Base-by-base conservation (phyloP, 2,888 invertebrate genomes). In the Pyrrhosoma nymphula region DNA sequence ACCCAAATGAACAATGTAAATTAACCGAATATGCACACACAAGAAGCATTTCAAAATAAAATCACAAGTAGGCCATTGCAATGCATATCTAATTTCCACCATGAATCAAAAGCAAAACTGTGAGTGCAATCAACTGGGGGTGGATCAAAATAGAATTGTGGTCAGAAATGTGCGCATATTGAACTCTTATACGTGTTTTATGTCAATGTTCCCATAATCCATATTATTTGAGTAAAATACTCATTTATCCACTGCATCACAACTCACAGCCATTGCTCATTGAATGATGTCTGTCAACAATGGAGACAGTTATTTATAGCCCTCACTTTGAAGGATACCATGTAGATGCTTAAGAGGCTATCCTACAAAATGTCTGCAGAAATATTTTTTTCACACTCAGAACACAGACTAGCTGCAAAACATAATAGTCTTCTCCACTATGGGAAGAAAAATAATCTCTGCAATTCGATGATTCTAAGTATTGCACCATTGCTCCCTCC, bases 201-300 rank as follows among this genome's bases (percentile, higher is more conserved):
- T 93, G 82, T 82, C 82, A 47, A 69, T 93, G 69, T 69, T 93
- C 93, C 47, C 47, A 47, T 39, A 69, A n/a, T 47, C 47, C 26
- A 93, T 63, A 39, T 63, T 69, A 75, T 47, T n/a, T 69, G 89
- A 82, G 82, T 82, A 82, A 82, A 82, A 35, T 35, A 82, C 82
- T 82, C 82, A 35, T 69, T 39, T 39, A 20, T 69, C n/a, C 39
- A 63, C 35, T 93, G 69, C 93, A 93, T 93, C 63, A 93, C 75
- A 47, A 93, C 93, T 93, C 93, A 93, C 93, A 93, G 93, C 93
- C 93, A 93, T 93, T 93, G 93, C 93, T 60, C 69, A 93, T n/a
- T 69, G 69, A 93, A 93, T 63, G 93, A 47, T 69, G 69, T 69
- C 69, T 56, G 69, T 47, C 69, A 93, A 63, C 63, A 63, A 93